phyloP scores from a whole-genome alignment of 2,888 invertebrate genomes.

The Eupelmus urozonus region DNA sequence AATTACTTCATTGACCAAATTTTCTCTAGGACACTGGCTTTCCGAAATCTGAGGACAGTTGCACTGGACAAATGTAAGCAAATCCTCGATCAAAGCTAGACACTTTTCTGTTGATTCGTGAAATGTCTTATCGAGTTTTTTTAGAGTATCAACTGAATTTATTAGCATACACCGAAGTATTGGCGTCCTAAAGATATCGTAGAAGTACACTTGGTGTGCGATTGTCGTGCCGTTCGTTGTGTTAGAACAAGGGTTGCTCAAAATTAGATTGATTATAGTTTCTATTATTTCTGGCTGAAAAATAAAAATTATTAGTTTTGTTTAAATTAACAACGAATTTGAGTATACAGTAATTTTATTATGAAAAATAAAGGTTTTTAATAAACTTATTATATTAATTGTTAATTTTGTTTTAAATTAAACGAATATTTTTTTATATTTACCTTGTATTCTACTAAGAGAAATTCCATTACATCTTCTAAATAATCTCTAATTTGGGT shows the following conservation, averaged over 20 bases:
- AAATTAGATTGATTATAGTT: slow-evolving; percentile 58
- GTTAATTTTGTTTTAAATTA: background rate
- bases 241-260: background rate
- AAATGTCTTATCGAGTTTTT: slow-evolving; percentile 61
- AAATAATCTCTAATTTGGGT: slow-evolving; percentile 64
- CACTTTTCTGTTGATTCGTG: slow-evolving; percentile 64
- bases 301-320: background rate
- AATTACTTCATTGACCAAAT: slow-evolving; percentile 60
- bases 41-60: slow-evolving; percentile 2
- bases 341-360: too few species aligned
- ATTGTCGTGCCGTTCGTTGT: background rate
- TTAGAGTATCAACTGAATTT: slow-evolving; percentile 64
- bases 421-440: background rate
- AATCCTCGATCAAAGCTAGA: slow-evolving; percentile 68
- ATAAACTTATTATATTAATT: background rate
- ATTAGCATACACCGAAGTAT: slow-evolving; percentile 69
- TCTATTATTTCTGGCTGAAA: slow-evolving; percentile 36
- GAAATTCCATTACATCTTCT: slow-evolving; percentile 65
- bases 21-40: background rate
- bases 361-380: too few species aligned
- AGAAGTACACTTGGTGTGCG: slow-evolving; percentile 62
- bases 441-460: slow-evolving; percentile 63
- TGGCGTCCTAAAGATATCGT: slow-evolving; percentile 67
- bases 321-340: background rate
- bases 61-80: slow-evolving; percentile 66